Percentiles rank a stretch among this genome's conserved stretches.
These are phyloP conservation scores for Diachrysia chrysitis DNA, from an alignment of 2,888 invertebrate species.

Conservation along the genomic window DNA sequence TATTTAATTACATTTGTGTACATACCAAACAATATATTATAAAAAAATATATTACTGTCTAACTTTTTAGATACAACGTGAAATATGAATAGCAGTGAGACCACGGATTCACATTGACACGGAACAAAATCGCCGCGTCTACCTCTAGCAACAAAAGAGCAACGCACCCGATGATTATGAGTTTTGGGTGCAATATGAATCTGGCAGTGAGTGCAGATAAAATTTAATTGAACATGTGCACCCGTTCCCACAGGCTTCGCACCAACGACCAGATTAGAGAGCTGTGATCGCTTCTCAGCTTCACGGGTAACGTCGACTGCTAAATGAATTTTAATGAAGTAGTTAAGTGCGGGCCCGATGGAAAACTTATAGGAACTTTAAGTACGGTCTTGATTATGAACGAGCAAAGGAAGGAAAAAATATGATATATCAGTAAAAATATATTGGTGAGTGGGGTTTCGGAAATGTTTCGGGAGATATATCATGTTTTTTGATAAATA, in stretches of 20 bases:
- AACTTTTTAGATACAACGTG: too few species aligned
- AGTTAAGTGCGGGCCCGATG: conserved; percentile 60
- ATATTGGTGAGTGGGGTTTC: background rate
- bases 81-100: too few species aligned
- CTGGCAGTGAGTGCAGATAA: conserved; percentile 52
- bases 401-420: conserved; percentile 24
- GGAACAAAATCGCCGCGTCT: too few species aligned
- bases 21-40: too few species aligned
- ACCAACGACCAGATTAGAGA: conserved; percentile 63
- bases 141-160: conserved; percentile 25
- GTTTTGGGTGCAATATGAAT: conserved; percentile 51
- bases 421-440: background rate
- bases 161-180: conserved; percentile 33
- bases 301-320: conserved; percentile 57
- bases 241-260: conserved; percentile 65
- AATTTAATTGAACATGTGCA: conserved; percentile 80
- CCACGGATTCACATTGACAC: too few species aligned
- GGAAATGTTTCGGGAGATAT: background rate
- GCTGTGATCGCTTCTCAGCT: conserved; percentile 61
- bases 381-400: conserved; percentile 27
- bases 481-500: background rate
- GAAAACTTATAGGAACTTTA: conserved; percentile 62
- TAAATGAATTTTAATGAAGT: conserved; percentile 74
- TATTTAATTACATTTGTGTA: too few species aligned
- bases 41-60: too few species aligned